Evolutionary conservation across 2,888 invertebrate genomes (phyloP).

Genomic region (Smittia aterrima): DNA sequence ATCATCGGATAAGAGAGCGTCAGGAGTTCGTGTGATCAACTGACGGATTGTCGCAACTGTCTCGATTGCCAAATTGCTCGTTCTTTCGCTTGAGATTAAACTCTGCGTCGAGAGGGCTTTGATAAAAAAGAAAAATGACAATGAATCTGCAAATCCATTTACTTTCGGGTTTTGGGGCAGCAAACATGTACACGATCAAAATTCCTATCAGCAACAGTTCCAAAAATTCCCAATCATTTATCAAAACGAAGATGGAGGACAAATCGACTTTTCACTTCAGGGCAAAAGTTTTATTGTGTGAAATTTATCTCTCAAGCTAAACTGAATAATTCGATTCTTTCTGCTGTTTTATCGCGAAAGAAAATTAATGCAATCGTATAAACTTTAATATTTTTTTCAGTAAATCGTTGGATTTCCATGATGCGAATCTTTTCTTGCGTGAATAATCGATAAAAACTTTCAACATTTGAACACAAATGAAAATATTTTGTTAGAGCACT

Average conservation of each 20-base stretch:
- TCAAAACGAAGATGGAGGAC: not conserved
- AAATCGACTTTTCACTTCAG: slow-evolving; percentile 28
- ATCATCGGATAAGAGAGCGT: too few species aligned
- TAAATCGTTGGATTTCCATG: not conserved
- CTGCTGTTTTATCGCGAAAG: not conserved
- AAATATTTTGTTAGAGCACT: not conserved
- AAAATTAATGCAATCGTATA: slow-evolving; percentile 31
- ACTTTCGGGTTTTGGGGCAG: too few species aligned
- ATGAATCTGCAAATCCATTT: too few species aligned
- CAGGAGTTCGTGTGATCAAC: too few species aligned
- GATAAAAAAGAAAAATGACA: too few species aligned
- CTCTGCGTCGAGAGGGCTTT: too few species aligned
- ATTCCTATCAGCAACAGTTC: slow-evolving; percentile 4
- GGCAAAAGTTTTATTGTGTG: not conserved
- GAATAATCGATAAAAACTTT: slow-evolving; percentile 34
- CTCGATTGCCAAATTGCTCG: too few species aligned
- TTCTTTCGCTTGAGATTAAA: too few species aligned
- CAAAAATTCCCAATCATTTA: not conserved
- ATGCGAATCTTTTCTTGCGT: not conserved
- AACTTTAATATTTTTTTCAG: slow-evolving; percentile 16
- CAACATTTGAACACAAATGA: not conserved
- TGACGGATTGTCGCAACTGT: too few species aligned
- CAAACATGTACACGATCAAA: not conserved
- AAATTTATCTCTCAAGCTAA: slow-evolving; percentile 3
- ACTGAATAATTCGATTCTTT: too few species aligned